Percentiles rank a stretch among this genome's conserved stretches.
phyloP scores from a whole-genome alignment of 2,113 vertebrate genomes.

The Acanthochromis polyacanthus region DNA sequence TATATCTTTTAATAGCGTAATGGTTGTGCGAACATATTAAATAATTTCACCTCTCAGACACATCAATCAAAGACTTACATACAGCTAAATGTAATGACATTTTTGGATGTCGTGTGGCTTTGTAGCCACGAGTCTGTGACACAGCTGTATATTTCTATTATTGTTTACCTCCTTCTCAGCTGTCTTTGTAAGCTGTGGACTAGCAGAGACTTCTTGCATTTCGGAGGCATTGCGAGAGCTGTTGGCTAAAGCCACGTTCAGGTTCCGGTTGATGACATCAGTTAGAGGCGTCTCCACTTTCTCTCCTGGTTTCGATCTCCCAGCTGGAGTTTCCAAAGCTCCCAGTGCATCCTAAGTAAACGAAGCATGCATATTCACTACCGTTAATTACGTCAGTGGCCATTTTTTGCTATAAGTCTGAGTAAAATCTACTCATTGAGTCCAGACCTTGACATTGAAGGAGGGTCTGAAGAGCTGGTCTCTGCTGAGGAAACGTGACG shows the following conservation, averaged over 20 bases:
- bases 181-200: constrained; percentile 85
- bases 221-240: constrained; percentile 81
- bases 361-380: background rate
- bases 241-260: constrained; percentile 92
- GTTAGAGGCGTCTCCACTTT: constrained; percentile 91
- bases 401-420: background rate
- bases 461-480: constrained; percentile 94
- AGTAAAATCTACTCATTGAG: background rate
- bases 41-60: background rate
- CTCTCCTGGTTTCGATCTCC: constrained; percentile 77
- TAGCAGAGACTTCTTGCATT: constrained; percentile 84
- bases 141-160: constrained; percentile 5
- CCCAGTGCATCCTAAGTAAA: constrained; percentile 89
- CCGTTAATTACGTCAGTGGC: no score
- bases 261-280: constrained; percentile 91
- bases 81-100: background rate
- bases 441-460: constrained; percentile 92
- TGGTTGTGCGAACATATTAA: no score
- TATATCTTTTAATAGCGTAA: no score
- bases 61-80: background rate
- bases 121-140: background rate
- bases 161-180: constrained; percentile 65
- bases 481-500: constrained; percentile 94
- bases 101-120: background rate
- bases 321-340: constrained; percentile 90